A percentile compares a stretch with the other conserved stretches of the same genome.
Conservation (phyloP, 2,888 invertebrate genomes). For the Drosophila mettleri region DNA sequence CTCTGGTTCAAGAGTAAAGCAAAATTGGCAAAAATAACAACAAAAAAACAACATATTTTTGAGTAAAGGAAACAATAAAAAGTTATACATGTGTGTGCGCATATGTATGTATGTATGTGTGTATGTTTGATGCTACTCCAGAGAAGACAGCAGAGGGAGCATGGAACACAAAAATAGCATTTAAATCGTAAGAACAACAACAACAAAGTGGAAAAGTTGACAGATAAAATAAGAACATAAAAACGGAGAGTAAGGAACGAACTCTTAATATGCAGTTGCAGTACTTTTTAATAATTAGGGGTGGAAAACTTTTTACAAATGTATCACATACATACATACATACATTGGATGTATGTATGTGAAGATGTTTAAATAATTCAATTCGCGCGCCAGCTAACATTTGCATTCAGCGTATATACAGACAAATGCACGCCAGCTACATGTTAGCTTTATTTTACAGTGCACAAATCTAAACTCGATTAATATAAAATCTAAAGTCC, state of each 20-base stretch:
- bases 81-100: conserved; percentile 18
- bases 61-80: conserved; percentile 59
- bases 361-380: conserved; percentile 4
- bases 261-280: conserved; percentile 42
- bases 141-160: conserved; percentile 51
- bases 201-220: conserved; percentile 49
- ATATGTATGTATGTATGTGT: not conserved
- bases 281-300: conserved; percentile 55
- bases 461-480: not conserved
- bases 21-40: conserved; percentile 60
- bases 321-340: conserved; percentile 5
- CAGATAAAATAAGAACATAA: conserved; percentile 33
- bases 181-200: conserved; percentile 42
- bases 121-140: conserved; percentile 6
- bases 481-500: not conserved
- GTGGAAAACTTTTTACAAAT: conserved; percentile 51
- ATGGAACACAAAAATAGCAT: conserved; percentile 61
- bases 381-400: conserved; percentile 2
- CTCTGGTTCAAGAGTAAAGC: conserved; percentile 27
- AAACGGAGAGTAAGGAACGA: conserved; percentile 14
- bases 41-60: conserved; percentile 61
- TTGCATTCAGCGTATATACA: not conserved
- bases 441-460: not conserved
- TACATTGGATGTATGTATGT: not conserved
- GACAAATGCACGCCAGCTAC: not conserved